Evolutionary conservation across 2,113 vertebrate species (phyloP).

Genomic region (Phyllostomus discolor): DNA sequence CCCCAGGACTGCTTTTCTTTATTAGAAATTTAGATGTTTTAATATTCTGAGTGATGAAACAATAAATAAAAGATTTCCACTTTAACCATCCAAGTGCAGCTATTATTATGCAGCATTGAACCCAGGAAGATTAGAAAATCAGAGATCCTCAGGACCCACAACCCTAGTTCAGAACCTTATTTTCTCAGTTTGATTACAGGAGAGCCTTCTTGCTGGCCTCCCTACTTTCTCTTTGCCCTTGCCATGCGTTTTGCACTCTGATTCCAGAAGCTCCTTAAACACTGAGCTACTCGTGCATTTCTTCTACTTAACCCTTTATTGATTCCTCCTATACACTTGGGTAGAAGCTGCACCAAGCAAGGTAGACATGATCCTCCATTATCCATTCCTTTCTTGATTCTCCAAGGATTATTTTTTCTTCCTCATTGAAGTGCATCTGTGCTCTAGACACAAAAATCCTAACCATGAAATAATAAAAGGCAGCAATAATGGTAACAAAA

Average conservation of each 20-base stretch:
- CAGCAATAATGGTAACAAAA: not conserved
- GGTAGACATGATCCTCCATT: not conserved
- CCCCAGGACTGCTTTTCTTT: not conserved
- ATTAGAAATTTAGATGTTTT: not conserved
- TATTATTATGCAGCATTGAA: not conserved
- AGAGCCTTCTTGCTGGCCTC: not conserved
- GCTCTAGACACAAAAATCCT: not conserved
- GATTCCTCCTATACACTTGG: not conserved
- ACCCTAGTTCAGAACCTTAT: not conserved
- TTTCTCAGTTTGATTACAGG: not conserved
- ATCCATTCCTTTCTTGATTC: not conserved
- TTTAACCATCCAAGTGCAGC: not conserved
- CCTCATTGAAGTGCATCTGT: not conserved
- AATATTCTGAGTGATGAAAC: not conserved
- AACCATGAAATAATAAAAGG: not conserved
- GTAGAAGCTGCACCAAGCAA: not conserved
- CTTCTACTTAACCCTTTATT: not conserved
- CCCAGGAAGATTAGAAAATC: not conserved
- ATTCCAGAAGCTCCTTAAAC: not conserved
- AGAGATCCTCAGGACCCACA: not conserved
- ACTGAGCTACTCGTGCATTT: not conserved
- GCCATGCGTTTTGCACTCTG: not conserved
- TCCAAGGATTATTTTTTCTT: not conserved
- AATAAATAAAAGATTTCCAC: not conserved
- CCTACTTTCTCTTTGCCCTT: not conserved